Base-by-base conservation (phyloP, 2,888 invertebrate genomes). In the Eristalis intricaria region DNA sequence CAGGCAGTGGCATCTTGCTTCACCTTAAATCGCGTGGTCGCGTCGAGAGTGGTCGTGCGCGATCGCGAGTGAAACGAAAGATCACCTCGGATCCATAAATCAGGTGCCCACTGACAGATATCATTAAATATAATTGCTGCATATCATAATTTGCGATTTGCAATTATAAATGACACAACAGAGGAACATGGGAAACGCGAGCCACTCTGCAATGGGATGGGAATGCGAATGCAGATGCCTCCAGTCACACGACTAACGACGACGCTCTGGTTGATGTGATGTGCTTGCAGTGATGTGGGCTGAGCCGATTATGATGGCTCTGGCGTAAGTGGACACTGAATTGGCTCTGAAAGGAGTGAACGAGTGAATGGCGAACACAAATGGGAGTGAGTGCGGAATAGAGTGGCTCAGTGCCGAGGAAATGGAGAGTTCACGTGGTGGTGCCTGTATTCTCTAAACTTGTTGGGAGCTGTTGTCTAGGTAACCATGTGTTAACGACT, bases 101-200 rank as follows among this genome's bases (percentile, higher is more conserved):
- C 86, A 87, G 83, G 66, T 83, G 78, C 79, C 70, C 75, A 83
- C 70, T 83, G 86, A 87, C 86, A 87, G 83, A 87, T 87, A 87
- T 87, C 86, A 87, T 87, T 87, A 87, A 83, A 87, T 87, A 87
- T 87, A 87, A 87, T 87, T 87, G 86, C 86, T 76, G 86, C 86
- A 83, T 87, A 87, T 87, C 86, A 87, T 87, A 87, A 87, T 87
- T 87, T 86, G 86, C 78, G 83, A 83, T 86, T 86, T 83, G 86
- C 86, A 87, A 87, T 87, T 87, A 87, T 83, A 87, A 87, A 79
- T 79, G 86, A 83, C 86, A 87, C 86, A 83, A 75, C 83, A 79
- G 50, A 60, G 26, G 60, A 77, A 85, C 85, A 85, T 85, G 82
- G 73, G 85, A 85, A 81, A 73, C 71, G 70, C 75, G 66, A 71